These are phyloP conservation scores for Nerophis ophidion DNA, from an alignment of 2,113 vertebrate genomes.

Conservation along the genomic window DNA sequence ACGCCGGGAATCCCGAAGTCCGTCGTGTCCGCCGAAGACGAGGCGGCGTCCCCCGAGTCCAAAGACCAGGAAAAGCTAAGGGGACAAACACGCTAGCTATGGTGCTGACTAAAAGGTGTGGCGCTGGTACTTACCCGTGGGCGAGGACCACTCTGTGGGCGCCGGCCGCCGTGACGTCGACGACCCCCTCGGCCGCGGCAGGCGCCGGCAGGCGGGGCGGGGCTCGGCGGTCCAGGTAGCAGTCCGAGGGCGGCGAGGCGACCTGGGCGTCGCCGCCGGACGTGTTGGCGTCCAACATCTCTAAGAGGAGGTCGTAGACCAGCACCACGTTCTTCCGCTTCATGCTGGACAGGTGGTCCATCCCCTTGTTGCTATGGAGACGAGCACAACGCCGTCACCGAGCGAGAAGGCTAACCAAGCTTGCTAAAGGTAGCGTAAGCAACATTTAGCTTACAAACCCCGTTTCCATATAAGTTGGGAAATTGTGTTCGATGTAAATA, in stretches of 20 bases:
- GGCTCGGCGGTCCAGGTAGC: not conserved
- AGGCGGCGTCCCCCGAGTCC: not conserved
- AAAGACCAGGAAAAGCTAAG: conserved; percentile 23
- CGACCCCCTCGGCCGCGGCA: too few species aligned
- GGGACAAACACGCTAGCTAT: too few species aligned
- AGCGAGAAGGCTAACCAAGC: too few species aligned
- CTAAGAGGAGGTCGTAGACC: conserved; percentile 89
- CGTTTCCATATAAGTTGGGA: too few species aligned
- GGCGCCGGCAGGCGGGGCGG: not conserved
- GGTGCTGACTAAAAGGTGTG: too few species aligned
- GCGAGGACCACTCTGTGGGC: too few species aligned
- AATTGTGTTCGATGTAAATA: too few species aligned
- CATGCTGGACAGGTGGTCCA: conserved; percentile 94
- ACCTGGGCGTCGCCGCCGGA: conserved; percentile 69
- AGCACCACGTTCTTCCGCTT: conserved; percentile 93
- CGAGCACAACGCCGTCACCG: too few species aligned
- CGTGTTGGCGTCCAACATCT: conserved; percentile 92
- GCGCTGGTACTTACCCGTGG: too few species aligned
- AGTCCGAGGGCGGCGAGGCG: conserved; percentile 21
- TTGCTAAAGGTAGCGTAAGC: too few species aligned
- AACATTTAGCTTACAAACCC: not conserved
- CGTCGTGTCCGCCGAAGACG: not conserved
- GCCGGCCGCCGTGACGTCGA: too few species aligned
- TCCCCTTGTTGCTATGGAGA: conserved; percentile 87
- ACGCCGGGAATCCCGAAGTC: conserved; percentile 14